phyloP scores from a whole-genome alignment of 2,888 invertebrate species.

The Ditula angustiorana region DNA sequence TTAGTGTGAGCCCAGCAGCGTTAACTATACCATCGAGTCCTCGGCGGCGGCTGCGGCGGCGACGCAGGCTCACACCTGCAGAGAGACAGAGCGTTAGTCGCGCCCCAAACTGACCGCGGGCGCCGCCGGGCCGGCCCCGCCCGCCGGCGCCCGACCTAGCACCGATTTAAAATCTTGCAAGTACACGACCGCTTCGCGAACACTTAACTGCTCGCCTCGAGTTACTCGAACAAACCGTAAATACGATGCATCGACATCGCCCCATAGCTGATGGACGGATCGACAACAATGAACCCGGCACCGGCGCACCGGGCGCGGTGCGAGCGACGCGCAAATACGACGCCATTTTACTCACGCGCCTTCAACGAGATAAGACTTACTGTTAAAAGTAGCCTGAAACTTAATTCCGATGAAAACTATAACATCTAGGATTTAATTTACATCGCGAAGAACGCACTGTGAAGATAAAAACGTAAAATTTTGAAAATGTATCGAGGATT shows the following conservation, averaged over 20 bases:
- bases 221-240: conserved; percentile 61
- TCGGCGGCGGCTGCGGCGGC: conserved; percentile 82
- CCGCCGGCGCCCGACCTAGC: conserved; percentile 54
- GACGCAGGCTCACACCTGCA: conserved; percentile 86
- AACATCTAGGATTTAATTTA: conserved; percentile 63
- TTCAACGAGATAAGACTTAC: conserved; percentile 64
- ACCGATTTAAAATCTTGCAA: conserved; percentile 84
- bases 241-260: conserved; percentile 53
- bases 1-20: conserved; percentile 83
- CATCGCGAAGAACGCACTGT: conserved; percentile 69
- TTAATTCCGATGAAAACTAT: conserved; percentile 79
- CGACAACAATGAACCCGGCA: conserved; percentile 73
- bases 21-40: conserved; percentile 77
- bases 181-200: conserved; percentile 57
- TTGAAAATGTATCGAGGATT: conserved; percentile 77
- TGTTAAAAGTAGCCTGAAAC: conserved; percentile 67
- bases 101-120: conserved; percentile 75
- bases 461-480: conserved; percentile 73
- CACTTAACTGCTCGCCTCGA: conserved; percentile 50
- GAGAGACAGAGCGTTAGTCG: conserved; percentile 85
- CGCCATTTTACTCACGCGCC: conserved; percentile 85
- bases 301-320: no score
- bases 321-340: conserved; percentile 78
- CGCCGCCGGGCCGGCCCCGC: conserved; percentile 44
- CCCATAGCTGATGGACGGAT: conserved; percentile 61